phyloP scores from a whole-genome alignment of 1,140 invertebrate genomes.

The Diprion similis region DNA sequence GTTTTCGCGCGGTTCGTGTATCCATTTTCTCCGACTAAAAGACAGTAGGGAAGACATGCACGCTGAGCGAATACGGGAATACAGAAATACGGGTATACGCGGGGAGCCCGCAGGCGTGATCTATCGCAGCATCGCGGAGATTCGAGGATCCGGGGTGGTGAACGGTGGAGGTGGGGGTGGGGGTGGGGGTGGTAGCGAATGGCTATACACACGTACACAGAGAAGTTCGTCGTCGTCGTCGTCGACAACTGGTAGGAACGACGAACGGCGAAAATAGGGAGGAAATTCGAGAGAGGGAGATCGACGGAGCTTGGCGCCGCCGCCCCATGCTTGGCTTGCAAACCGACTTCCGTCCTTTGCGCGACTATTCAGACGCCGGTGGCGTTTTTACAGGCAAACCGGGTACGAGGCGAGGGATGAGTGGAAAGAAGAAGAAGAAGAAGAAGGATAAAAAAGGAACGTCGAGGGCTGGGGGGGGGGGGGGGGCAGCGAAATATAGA shows the following conservation, averaged over 20 bases:
- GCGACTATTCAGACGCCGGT: constrained; percentile 23
- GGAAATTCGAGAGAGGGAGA: constrained; percentile 33
- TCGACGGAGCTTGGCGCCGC: constrained; percentile 52
- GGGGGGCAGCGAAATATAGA: constrained; percentile 43
- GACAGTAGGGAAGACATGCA: neutral
- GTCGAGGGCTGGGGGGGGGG: constrained; percentile 38
- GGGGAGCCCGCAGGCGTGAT: constrained; percentile 40
- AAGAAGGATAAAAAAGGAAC: neutral
- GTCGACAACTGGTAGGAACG: no score
- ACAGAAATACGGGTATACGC: constrained; percentile 11
- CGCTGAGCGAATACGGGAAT: constrained; percentile 5
- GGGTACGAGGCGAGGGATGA: constrained; percentile 23
- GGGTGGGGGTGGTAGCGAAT: constrained; percentile 14
- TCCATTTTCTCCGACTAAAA: constrained; percentile 9
- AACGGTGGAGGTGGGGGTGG: constrained; percentile 3
- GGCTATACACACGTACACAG: neutral
- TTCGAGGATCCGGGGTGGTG: constrained; percentile 16
- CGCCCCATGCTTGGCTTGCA: constrained; percentile 61
- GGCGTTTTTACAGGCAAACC: neutral
- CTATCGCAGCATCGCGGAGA: constrained; percentile 47
- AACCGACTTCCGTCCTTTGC: constrained; percentile 60
- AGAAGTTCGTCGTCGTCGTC: neutral
- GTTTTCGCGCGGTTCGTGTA: neutral
- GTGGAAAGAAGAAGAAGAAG: neutral
- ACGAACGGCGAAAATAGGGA: constrained; percentile 13